Percentiles rank a stretch among this genome's conserved stretches.
Conservation (phyloP, 2,888 invertebrate species). For the Drosophila peninsularis region DNA sequence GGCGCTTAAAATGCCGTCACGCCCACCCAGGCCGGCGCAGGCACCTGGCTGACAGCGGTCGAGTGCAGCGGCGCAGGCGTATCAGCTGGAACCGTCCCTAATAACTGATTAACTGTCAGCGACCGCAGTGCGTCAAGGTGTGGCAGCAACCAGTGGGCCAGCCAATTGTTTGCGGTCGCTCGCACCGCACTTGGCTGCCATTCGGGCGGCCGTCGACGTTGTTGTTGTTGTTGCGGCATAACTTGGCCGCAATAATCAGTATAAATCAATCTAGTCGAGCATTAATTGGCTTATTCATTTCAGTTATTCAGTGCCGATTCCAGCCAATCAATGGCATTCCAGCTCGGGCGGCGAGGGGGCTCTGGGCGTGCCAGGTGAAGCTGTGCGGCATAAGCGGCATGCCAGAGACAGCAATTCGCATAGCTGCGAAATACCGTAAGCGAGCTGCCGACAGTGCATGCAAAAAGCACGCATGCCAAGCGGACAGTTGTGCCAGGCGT, state of each 20-base stretch:
- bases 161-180: not conserved
- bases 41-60: slow-evolving; percentile 5
- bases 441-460: slow-evolving; percentile 63
- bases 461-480: slow-evolving; percentile 24
- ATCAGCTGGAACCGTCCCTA: slow-evolving; percentile 19
- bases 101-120: slow-evolving; percentile 52
- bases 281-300: slow-evolving; percentile 28
- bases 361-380: slow-evolving; percentile 13
- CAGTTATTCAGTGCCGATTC: slow-evolving; percentile 36
- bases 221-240: slow-evolving; percentile 54
- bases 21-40: no score
- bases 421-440: slow-evolving; percentile 61
- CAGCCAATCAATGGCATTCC: slow-evolving; percentile 38
- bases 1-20: slow-evolving; percentile 42
- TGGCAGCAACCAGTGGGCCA: slow-evolving; percentile 17
- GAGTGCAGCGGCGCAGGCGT: slow-evolving; percentile 25
- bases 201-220: slow-evolving; percentile 3
- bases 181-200: not conserved
- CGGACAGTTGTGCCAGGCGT: not conserved
- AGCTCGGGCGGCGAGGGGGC: not conserved
- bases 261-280: slow-evolving; percentile 74
- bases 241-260: slow-evolving; percentile 72
- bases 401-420: slow-evolving; percentile 57
- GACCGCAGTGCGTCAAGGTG: slow-evolving; percentile 19
- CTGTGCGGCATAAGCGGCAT: slow-evolving; percentile 43